Base-by-base conservation (phyloP, 2,888 invertebrate species). In the Chromoteleia sp. region DNA sequence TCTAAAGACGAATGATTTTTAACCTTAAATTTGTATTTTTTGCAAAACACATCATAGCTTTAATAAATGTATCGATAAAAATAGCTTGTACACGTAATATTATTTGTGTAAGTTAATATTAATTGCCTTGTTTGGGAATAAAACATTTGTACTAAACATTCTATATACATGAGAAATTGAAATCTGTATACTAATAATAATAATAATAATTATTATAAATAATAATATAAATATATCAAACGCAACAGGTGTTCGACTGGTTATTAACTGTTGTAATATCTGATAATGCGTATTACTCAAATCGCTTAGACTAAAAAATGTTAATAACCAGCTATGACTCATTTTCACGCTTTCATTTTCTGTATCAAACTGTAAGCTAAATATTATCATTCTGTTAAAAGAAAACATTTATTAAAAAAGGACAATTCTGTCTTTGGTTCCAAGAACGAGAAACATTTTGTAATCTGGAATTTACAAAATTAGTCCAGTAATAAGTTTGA, bases 191-290 rank as follows among this genome's bases (percentile, higher is more conserved):
- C 30, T 45, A 19, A 25, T 33, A 48, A 48, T 45, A 19, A 25
- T 33, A 33, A 7, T 33, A 17, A 15, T 12, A 36, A 36, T 50
- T 50, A 19, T 12, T 15, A 41, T 41, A 8, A 21, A 25, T 29
- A 58, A 45, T 15, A 29, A 25, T 41, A 8, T 17, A 33, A 36
- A 25, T 39, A 52, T 36, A 2, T 14, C 14, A 25, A 25, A 0
- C 2, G 39, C 56, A 36, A 48, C 59, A 59, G 59, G 59, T 71
- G 59, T 50, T 25, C 39, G 41, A 71, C 71, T 48, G 48, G 71
- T 71, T 71, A 36, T 12, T 33, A 73, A 73, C 73, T 59, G 59
- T 73, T 73, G 73, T 61, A 61, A 73, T 61, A 73, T 61, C 73
- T 61, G 73, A 73, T 73, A 61, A 71, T 5, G 8, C 2, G 25